phyloP scores from a whole-genome alignment of 2,888 invertebrate genomes.

The Theretra japonica region DNA sequence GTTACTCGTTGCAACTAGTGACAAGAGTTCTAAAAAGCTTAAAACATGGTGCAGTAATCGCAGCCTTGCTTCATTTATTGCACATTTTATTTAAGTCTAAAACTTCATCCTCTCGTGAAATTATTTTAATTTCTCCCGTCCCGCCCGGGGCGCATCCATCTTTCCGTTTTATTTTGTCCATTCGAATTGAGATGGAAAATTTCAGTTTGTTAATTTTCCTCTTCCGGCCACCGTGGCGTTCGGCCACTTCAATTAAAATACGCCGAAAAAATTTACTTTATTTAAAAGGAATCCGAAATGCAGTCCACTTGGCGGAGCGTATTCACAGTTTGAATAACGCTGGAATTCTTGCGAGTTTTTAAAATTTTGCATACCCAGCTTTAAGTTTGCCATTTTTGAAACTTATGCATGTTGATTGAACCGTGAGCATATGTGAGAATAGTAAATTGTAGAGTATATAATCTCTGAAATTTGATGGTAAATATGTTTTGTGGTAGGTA shows the following conservation, averaged over 20 bases:
- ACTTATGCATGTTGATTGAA: not conserved
- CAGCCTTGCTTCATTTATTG: not conserved
- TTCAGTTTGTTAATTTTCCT: constrained; percentile 13
- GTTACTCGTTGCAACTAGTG: no score
- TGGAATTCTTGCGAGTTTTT: not conserved
- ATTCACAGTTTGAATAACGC: not conserved
- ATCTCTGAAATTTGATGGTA: no score
- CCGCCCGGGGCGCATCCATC: not conserved
- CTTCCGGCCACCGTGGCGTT: not conserved
- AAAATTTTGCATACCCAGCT: not conserved
- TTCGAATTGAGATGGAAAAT: not conserved
- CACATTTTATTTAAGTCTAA: not conserved
- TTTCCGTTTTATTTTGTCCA: not conserved
- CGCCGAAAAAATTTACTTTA: constrained; percentile 20
- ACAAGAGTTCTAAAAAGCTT: no score
- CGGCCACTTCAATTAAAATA: constrained; percentile 21
- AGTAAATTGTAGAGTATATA: no score
- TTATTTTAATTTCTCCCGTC: not conserved
- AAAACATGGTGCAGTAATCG: no score
- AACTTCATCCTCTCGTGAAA: not conserved
- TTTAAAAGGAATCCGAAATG: constrained; percentile 19
- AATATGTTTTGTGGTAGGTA: no score
- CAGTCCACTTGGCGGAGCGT: constrained; percentile 2
- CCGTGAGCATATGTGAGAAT: no score
- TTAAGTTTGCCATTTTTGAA: not conserved